Evolutionary conservation across 2,888 invertebrate species (phyloP).

Genomic region (Pyrrhia umbra): DNA sequence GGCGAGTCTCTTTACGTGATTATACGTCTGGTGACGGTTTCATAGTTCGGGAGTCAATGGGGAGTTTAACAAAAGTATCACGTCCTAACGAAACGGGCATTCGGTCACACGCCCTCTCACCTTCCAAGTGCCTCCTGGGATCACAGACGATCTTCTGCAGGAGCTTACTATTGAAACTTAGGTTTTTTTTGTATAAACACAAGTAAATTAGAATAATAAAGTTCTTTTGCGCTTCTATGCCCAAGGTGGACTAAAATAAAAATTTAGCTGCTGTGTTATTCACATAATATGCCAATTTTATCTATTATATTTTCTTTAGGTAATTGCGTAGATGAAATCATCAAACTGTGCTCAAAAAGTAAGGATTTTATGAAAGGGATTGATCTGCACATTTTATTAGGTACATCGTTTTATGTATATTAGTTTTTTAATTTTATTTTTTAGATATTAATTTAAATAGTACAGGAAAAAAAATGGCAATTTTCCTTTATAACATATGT

Average conservation of each 20-base stretch:
- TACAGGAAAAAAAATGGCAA: too few species aligned
- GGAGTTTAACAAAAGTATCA: constrained; percentile 77
- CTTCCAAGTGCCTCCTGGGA: constrained; percentile 68
- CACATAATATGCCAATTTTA: too few species aligned
- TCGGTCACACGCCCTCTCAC: constrained; percentile 77
- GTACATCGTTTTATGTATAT: too few species aligned
- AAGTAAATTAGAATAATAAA: constrained; percentile 22
- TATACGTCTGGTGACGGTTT: constrained; percentile 59
- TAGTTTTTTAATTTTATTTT: too few species aligned
- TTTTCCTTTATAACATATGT: too few species aligned
- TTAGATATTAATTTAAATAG: too few species aligned
- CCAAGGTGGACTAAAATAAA: not conserved
- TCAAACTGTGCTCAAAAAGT: too few species aligned
- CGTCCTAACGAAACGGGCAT: constrained; percentile 76
- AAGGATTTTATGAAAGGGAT: too few species aligned
- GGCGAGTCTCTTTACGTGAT: constrained; percentile 53
- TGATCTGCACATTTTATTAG: too few species aligned
- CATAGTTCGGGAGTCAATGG: constrained; percentile 65
- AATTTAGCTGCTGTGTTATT: too few species aligned
- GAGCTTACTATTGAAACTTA: constrained; percentile 59
- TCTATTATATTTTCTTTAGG: too few species aligned
- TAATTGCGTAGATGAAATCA: too few species aligned
- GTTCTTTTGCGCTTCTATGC: not conserved
- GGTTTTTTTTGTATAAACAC: constrained; percentile 11
- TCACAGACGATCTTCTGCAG: constrained; percentile 50